Conservation (phyloP, 1,140 invertebrate genomes). For the Nylanderia fulva region DNA sequence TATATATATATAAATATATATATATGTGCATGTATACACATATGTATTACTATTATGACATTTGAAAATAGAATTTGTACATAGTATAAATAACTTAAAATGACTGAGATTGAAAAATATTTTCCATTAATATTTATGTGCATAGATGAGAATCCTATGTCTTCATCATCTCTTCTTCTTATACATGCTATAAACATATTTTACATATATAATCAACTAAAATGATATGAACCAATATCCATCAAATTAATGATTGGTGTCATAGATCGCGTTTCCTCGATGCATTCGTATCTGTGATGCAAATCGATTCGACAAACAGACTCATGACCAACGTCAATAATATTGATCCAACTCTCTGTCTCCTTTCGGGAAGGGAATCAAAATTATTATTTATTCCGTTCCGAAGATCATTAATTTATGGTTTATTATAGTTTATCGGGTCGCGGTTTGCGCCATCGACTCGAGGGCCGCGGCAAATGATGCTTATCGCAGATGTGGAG, state of each 20-base stretch:
- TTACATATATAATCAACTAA: not conserved
- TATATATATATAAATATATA: too few relatives aligned
- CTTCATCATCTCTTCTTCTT: not conserved
- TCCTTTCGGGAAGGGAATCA: not conserved
- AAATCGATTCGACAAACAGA: not conserved
- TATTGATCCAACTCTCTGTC: not conserved
- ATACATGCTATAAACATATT: not conserved
- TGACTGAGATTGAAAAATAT: not conserved
- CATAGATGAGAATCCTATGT: not conserved
- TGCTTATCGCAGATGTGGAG: conserved; percentile 52
- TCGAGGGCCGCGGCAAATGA: conserved; percentile 31
- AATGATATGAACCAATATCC: not conserved
- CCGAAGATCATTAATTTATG: not conserved
- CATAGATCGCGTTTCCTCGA: not conserved
- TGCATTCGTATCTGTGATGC: not conserved
- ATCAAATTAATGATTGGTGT: not conserved
- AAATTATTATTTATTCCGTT: conserved; percentile 19
- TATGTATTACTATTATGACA: not conserved
- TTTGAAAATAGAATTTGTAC: not conserved
- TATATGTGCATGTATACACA: not conserved
- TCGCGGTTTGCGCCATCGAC: conserved; percentile 6
- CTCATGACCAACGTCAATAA: not conserved
- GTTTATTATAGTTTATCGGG: conserved; percentile 56
- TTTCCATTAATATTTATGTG: not conserved
- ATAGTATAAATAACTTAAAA: not conserved